phyloP scores from a whole-genome alignment of 2,888 invertebrate genomes.

The Hypsopygia costalis region DNA sequence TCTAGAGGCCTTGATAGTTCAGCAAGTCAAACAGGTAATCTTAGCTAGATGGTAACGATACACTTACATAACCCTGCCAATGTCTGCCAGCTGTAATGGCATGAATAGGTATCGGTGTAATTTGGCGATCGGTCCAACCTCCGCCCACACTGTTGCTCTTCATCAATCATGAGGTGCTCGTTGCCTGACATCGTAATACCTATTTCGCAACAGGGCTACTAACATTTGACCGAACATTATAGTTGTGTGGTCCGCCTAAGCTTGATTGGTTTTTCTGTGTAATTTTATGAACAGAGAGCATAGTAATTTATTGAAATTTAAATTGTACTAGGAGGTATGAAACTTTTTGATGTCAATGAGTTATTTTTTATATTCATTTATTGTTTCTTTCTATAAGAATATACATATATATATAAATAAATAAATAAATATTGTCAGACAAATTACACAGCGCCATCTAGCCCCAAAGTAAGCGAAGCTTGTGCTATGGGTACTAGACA shows the following conservation, averaged over 20 bases:
- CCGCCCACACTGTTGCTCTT: constrained; percentile 51
- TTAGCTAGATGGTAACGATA: constrained; percentile 22
- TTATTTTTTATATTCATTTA: too few species aligned
- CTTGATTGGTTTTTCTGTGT: background rate
- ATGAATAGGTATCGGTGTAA: constrained; percentile 33
- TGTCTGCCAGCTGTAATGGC: background rate
- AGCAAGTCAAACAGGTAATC: constrained; percentile 2
- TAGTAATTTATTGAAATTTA: too few species aligned
- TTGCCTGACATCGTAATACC: constrained; percentile 70
- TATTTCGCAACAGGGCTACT: constrained; percentile 51
- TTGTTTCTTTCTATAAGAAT: too few species aligned
- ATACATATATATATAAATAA: too few species aligned
- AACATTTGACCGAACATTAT: constrained; percentile 51
- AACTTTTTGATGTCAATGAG: too few species aligned
- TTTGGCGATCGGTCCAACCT: constrained; percentile 46
- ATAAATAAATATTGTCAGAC: too few species aligned
- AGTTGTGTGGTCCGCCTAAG: constrained; percentile 4
- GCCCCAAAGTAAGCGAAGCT: too few species aligned
- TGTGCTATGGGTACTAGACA: too few species aligned
- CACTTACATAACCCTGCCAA: constrained; percentile 10
- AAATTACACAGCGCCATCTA: too few species aligned
- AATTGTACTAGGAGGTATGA: too few species aligned
- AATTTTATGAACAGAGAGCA: too few species aligned
- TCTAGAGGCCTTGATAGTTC: background rate
- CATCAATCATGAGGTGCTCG: constrained; percentile 64